Evolutionary conservation across 2,888 invertebrate genomes (phyloP), one percentile per base, ranked within the genome.

Genomic region (Rutpela maculata): DNA sequence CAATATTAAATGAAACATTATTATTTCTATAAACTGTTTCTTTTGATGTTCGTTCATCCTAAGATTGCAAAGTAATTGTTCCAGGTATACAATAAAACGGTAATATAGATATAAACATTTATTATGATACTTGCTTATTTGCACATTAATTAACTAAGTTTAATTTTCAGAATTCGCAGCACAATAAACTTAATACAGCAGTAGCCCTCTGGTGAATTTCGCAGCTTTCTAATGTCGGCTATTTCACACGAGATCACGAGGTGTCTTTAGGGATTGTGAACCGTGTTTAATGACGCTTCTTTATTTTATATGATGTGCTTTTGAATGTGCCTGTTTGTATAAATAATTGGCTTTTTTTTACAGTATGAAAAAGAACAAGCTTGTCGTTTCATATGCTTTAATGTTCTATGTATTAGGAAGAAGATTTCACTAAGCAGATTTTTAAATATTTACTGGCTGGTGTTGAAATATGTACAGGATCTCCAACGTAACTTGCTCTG

Each of bases 1-100:
- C 18, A 18, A 38, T 65, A 65, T 43, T 38, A 65, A 65, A 31
- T 31, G 35, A 62, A 62, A 62, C n/a, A 62, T 31, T 62, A 50
- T n/a, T 18, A 43, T 65, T 43, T 43, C 9, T 18, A 17, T 65
- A 38, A 35, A 65, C 38, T 43, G 17, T 35, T 15, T 18, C 17
- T 65, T 65, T 43, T 19, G 65, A 11, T 19, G 62, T 62, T n/a
- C 10, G n/a, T 31, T 62, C 22, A 62, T 26, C 26, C 26, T 31
- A 9, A 19, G 50, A n/a, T 15, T 50, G 15, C 50, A 50, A 50
- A 50, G 50, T 50, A 50, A 50, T 15, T 43, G 43, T 43, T 50
- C n/a, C 50, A 50, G 4, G 50, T 50, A 5, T 50, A n/a, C 50
- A 15, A 50, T 50, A 50, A 50, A 50, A 50, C 43, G 12, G 15